Evolutionary conservation across 2,113 vertebrate genomes (phyloP).

Genomic region (Lota lota): DNA sequence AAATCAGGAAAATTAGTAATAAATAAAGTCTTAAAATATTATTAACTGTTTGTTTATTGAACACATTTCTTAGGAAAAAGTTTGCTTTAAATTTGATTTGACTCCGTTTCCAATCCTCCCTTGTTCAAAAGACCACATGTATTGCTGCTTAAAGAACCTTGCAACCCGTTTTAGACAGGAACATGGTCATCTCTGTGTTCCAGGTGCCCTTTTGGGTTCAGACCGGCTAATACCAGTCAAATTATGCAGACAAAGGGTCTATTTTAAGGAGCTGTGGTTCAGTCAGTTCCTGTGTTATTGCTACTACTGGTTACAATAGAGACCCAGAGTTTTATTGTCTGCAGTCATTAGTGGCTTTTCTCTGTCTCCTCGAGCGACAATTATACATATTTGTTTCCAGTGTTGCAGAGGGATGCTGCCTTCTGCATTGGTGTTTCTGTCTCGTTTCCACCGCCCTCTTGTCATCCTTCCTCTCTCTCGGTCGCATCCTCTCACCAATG

Average conservation of each 20-base stretch:
- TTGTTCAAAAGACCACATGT: too few relatives aligned
- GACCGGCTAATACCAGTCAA: conserved; percentile 54
- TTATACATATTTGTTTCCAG: conserved; percentile 50
- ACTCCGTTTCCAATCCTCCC: too few relatives aligned
- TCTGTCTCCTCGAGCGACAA: conserved; percentile 56
- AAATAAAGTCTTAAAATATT: conserved; percentile 63
- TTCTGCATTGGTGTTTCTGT: conserved; percentile 29
- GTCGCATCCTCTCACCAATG: conserved; percentile 26
- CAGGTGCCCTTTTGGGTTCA: conserved; percentile 23
- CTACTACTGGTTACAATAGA: conserved; percentile 31
- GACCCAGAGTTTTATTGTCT: conserved; percentile 54
- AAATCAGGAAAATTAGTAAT: conserved; percentile 75
- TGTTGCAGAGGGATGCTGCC: conserved; percentile 37
- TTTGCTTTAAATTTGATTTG: neutral
- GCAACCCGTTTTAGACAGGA: conserved; percentile 47
- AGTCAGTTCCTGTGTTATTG: conserved; percentile 42
- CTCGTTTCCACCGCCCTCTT: conserved; percentile 14
- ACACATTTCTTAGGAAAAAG: neutral
- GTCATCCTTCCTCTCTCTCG: conserved; percentile 13
- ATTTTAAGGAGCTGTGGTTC: conserved; percentile 58
- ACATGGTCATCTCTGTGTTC: neutral
- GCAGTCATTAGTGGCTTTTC: conserved; percentile 70
- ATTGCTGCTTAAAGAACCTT: conserved; percentile 37
- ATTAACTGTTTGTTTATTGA: neutral
- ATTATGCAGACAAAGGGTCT: conserved; percentile 54